Conservation (phyloP, 2,113 vertebrate species). For the Salvelinus sp. region DNA sequence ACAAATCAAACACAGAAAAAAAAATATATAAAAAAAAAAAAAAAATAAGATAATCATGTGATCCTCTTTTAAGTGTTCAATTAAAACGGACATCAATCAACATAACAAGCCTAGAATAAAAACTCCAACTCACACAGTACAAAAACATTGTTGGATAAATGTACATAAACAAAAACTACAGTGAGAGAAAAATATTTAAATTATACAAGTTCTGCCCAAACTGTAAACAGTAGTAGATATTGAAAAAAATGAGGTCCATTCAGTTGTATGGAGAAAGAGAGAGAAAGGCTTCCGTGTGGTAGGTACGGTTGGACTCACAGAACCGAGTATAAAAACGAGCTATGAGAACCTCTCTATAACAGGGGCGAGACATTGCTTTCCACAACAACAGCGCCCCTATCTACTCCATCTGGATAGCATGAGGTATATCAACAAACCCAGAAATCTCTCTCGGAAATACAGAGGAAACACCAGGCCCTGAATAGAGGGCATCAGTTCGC, state of each 20-base stretch:
- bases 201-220: slow-evolving; percentile 94
- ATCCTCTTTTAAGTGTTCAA: slow-evolving; percentile 90
- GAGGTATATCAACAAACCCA: slow-evolving; percentile 77
- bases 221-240: slow-evolving; percentile 99
- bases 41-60: too few species aligned
- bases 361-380: slow-evolving; percentile 45
- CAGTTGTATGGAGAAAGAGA: slow-evolving; percentile 81
- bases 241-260: slow-evolving; percentile 99
- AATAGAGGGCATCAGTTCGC: slow-evolving; percentile 38
- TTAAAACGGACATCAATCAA: slow-evolving; percentile 92
- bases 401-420: slow-evolving; percentile 57
- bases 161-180: slow-evolving; percentile 93
- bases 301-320: slow-evolving; percentile 41
- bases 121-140: slow-evolving; percentile 88
- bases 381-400: slow-evolving; percentile 68
- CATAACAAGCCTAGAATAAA: slow-evolving; percentile 89
- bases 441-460: slow-evolving; percentile 39
- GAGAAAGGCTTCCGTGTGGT: slow-evolving; percentile 74
- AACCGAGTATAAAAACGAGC: too few species aligned
- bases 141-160: slow-evolving; percentile 76
- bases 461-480: slow-evolving; percentile 48
- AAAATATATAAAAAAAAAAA: too few species aligned
- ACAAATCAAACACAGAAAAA: slow-evolving; percentile 63
- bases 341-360: slow-evolving; percentile 16
- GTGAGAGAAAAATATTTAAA: slow-evolving; percentile 97